phyloP scores from a whole-genome alignment of 2,797 vertebrate species.

The Acipenser ruthenus region DNA sequence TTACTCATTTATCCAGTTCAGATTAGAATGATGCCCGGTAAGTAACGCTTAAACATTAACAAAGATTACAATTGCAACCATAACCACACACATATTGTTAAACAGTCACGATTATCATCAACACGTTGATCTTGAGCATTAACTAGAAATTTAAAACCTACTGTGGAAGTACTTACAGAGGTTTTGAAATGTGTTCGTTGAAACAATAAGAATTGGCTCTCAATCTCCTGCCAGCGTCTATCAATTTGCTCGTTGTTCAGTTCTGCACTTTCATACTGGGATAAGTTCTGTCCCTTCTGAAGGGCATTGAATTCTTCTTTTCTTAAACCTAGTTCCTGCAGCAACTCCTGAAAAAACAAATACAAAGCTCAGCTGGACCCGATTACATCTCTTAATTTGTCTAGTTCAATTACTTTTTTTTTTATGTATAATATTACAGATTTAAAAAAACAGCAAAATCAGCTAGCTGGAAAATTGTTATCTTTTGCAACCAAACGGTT shows the following conservation, averaged over 20 bases:
- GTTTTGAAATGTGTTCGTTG: not conserved
- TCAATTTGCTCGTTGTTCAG: not conserved
- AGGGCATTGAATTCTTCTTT: conserved; percentile 22
- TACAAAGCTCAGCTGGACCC: conserved; percentile 16
- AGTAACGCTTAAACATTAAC: too few relatives aligned
- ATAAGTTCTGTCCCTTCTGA: not conserved
- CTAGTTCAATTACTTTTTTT: not conserved
- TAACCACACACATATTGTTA: too few relatives aligned
- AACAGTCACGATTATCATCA: too few relatives aligned
- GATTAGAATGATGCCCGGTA: too few relatives aligned
- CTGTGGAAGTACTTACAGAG: not conserved
- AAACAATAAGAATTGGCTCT: conserved; percentile 11
- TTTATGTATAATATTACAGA: not conserved
- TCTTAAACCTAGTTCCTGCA: conserved; percentile 25
- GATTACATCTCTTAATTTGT: not conserved
- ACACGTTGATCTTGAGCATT: too few relatives aligned
- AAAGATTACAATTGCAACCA: too few relatives aligned
- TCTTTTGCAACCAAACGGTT: too few relatives aligned
- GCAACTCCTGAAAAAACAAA: conserved; percentile 17
- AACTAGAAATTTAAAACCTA: too few relatives aligned
- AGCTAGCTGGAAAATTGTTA: too few relatives aligned
- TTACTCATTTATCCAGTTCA: too few relatives aligned
- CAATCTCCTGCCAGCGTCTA: conserved; percentile 8
- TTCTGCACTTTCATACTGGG: not conserved
- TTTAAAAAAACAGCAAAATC: too few relatives aligned